These are phyloP conservation scores for Terebella lapidaria DNA, from an alignment of 2,888 invertebrate species.

Conservation along the genomic window DNA sequence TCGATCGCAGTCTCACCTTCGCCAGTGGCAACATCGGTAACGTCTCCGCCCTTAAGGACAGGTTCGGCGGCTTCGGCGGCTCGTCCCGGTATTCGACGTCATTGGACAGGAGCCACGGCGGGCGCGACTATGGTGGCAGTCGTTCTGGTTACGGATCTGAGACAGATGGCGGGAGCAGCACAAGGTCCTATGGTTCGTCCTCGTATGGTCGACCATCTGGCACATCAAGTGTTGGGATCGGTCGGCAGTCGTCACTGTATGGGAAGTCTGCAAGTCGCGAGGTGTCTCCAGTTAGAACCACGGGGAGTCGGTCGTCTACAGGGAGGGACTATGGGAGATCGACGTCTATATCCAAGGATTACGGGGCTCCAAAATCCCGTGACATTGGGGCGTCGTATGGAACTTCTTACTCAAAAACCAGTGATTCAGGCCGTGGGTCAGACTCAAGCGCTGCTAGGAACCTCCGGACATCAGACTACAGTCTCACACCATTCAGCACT, in stretches of 20 bases:
- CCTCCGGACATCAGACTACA: constrained; percentile 12
- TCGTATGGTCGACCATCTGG: not conserved
- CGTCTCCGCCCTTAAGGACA: constrained; percentile 12
- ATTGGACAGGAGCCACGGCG: not conserved
- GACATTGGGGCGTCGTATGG: constrained; percentile 5
- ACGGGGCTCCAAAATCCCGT: not conserved
- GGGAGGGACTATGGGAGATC: constrained; percentile 1
- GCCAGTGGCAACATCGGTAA: constrained; percentile 1
- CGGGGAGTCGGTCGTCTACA: not conserved
- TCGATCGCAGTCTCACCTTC: constrained; percentile 13
- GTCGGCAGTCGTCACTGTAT: constrained; percentile 1
- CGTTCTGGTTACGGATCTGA: constrained; percentile 13
- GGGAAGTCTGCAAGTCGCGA: constrained; percentile 4
- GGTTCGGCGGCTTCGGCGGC: constrained; percentile 6
- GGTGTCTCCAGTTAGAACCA: constrained; percentile 1
- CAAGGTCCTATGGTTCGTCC: constrained; percentile 6
- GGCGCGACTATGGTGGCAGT: not conserved
- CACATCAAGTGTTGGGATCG: not conserved
- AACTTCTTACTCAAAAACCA: not conserved
- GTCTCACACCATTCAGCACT: constrained; percentile 21
- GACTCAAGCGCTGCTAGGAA: not conserved
- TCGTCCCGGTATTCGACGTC: constrained; percentile 2
- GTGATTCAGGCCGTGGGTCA: not conserved
- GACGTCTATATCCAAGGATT: constrained; percentile 3
- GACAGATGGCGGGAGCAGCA: constrained; percentile 1